These are phyloP conservation scores for Silurus meridionalis DNA, from an alignment of 2,113 vertebrate species.

Conservation along the genomic window DNA sequence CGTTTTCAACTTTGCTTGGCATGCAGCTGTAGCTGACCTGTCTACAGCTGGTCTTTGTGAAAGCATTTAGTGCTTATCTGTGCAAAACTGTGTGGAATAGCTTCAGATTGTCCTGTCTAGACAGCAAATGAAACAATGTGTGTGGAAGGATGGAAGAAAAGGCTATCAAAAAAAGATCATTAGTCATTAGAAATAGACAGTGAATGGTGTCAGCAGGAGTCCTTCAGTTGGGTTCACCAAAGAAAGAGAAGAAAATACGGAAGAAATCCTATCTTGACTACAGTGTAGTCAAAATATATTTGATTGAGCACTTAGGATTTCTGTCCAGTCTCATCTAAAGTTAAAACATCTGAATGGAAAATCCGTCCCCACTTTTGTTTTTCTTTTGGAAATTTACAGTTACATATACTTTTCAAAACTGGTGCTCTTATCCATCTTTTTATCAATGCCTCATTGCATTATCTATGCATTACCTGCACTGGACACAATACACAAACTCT, in stretches of 20 bases:
- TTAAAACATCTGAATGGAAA: slow-evolving; percentile 30
- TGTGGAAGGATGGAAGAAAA: background rate
- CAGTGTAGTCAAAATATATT: slow-evolving; percentile 27
- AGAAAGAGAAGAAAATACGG: background rate
- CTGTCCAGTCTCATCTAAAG: slow-evolving; percentile 5
- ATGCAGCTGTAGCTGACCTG: background rate
- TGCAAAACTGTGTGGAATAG: slow-evolving; percentile 25
- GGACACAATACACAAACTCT: background rate
- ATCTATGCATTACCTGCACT: background rate
- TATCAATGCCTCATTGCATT: background rate
- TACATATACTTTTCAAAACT: background rate
- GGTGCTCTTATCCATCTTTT: background rate
- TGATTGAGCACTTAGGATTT: slow-evolving; percentile 19
- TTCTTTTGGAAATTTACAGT: background rate
- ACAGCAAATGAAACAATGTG: slow-evolving; percentile 38
- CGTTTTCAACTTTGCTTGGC: background rate
- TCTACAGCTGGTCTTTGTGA: background rate
- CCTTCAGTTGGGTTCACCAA: background rate
- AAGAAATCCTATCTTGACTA: slow-evolving; percentile 30
- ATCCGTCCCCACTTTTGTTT: background rate
- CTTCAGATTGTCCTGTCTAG: slow-evolving; percentile 38
- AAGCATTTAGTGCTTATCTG: slow-evolving; percentile 24
- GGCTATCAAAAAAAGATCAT: slow-evolving; percentile 14
- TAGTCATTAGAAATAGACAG: slow-evolving; percentile 34
- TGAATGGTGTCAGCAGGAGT: slow-evolving; percentile 38